Conservation (phyloP, 2,113 vertebrate genomes). For the Xenotilapia leptura region DNA sequence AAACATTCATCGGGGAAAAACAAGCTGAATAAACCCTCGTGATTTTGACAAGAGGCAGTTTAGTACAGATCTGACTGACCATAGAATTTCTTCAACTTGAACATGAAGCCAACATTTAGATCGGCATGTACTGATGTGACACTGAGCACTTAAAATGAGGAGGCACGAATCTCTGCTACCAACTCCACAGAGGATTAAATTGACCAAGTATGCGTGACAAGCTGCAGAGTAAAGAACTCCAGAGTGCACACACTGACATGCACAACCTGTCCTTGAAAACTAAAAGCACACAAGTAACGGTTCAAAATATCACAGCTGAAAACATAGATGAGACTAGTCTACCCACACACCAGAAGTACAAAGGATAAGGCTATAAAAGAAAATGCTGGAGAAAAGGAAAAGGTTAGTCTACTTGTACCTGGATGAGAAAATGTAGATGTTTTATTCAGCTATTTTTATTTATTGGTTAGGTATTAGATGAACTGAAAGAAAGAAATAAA, state of each 20-base stretch:
- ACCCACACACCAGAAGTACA: slow-evolving; percentile 1
- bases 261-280: slow-evolving; percentile 50
- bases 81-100: background rate
- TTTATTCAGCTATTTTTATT: background rate
- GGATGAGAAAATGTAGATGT: background rate
- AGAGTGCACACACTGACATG: slow-evolving; percentile 35
- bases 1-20: background rate
- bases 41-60: background rate
- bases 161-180: slow-evolving; percentile 34
- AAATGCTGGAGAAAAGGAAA: background rate
- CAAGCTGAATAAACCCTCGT: background rate
- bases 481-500: background rate
- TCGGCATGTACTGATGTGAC: slow-evolving; percentile 39
- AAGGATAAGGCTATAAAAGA: background rate
- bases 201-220: slow-evolving; percentile 48
- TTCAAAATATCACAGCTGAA: slow-evolving; percentile 42
- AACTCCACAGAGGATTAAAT: slow-evolving; percentile 44
- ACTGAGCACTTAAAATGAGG: slow-evolving; percentile 48
- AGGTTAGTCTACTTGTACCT: background rate
- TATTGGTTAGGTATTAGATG: background rate
- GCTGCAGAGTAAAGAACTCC: slow-evolving; percentile 45
- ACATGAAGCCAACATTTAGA: slow-evolving; percentile 17
- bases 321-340: slow-evolving; percentile 18
- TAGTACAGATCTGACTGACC: background rate
- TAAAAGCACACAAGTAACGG: slow-evolving; percentile 49